Percentiles rank a stretch among this genome's conserved stretches.
Conservation (phyloP, 2,888 invertebrate genomes). For the Patella pellucida region DNA sequence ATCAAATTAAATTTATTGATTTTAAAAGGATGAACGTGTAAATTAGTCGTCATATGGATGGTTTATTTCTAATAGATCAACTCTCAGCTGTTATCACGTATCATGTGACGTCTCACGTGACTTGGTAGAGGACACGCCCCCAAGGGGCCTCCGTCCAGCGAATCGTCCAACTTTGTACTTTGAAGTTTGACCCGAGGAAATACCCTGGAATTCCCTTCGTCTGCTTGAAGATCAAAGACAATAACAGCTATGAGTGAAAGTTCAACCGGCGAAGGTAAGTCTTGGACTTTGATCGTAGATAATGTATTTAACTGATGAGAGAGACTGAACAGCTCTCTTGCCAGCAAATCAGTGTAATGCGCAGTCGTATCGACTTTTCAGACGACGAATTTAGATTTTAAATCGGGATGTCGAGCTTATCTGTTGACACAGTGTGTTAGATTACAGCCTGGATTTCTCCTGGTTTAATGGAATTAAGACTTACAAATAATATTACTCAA, state of each 20-base stretch:
- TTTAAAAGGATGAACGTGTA: too few species aligned
- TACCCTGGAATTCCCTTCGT: conserved; percentile 9
- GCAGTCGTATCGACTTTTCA: conserved; percentile 4
- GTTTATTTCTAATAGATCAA: too few species aligned
- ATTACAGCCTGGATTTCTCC: too few species aligned
- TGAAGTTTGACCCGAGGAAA: conserved; percentile 12
- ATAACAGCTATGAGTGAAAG: conserved; percentile 33
- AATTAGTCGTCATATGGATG: too few species aligned
- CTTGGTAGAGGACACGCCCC: not conserved
- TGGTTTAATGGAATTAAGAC: too few species aligned
- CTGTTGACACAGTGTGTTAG: too few species aligned
- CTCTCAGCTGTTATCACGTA: conserved; percentile 1
- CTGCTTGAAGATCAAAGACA: not conserved
- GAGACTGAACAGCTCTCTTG: too few species aligned
- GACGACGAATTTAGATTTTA: too few species aligned
- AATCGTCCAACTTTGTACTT: conserved; percentile 6
- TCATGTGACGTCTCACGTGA: conserved; percentile 1
- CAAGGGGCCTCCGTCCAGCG: not conserved
- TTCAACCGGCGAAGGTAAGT: conserved; percentile 35
- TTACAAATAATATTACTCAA: too few species aligned
- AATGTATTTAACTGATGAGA: not conserved
- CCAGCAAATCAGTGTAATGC: not conserved
- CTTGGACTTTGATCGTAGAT: conserved; percentile 5
- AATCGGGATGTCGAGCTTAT: too few species aligned
- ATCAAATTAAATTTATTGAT: too few species aligned